Evolutionary conservation across 2,797 vertebrate genomes (phyloP).

Genomic region (Taeniopygia guttata): DNA sequence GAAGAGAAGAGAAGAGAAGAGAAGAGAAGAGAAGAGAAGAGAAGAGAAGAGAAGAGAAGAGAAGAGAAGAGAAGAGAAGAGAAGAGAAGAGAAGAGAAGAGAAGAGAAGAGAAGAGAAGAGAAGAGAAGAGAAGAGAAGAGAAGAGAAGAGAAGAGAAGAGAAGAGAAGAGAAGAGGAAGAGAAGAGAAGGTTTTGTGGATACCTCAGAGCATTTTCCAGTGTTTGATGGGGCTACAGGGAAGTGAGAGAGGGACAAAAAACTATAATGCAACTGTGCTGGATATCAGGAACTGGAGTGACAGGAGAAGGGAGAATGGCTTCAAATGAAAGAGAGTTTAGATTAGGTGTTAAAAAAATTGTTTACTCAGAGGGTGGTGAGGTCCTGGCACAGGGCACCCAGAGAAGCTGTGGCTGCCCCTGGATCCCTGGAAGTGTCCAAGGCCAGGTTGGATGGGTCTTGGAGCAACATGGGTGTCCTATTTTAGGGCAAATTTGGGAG

Average conservation of each 20-base stretch:
- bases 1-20: no score
- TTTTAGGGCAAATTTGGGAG: background rate
- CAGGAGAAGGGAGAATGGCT: background rate
- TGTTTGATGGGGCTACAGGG: accelerated
- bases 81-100: no score
- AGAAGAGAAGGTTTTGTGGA: background rate
- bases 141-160: no score
- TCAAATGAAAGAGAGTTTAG: background rate
- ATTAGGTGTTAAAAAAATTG: background rate
- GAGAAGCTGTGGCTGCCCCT: background rate
- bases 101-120: no score
- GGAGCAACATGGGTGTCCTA: background rate
- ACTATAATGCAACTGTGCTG: no score
- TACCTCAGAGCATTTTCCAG: background rate
- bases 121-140: no score
- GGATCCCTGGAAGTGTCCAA: background rate
- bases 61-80: background rate
- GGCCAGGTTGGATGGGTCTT: background rate
- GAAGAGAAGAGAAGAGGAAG: background rate
- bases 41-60: background rate
- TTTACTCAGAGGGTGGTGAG: accelerated
- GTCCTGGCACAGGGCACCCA: background rate
- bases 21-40: no score
- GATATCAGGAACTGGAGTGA: background rate
- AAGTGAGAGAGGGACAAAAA: background rate